Conservation (phyloP, 2,797 vertebrate species). For the Lutjanus campechanus region DNA sequence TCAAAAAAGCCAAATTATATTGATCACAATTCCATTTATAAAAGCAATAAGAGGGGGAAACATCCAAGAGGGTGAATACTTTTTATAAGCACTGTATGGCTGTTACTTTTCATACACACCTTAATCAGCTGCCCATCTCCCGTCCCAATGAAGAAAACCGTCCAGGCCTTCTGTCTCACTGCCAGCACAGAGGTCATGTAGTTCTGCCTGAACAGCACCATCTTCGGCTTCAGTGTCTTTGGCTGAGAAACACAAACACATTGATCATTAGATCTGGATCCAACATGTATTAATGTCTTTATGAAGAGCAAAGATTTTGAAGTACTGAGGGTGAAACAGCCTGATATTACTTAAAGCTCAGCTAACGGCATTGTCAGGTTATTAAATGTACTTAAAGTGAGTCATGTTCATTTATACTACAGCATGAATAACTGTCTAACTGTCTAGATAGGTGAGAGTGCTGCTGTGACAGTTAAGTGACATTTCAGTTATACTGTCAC, state of each 20-base stretch:
- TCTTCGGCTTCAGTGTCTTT: constrained; percentile 22
- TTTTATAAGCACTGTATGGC: too few relatives aligned
- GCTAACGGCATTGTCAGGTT: background rate
- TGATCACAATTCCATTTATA: too few relatives aligned
- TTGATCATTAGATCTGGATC: accelerated
- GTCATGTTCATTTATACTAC: background rate
- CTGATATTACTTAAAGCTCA: background rate
- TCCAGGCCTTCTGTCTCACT: constrained; percentile 67
- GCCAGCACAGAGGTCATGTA: constrained; percentile 82
- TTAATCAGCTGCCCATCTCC: constrained; percentile 84
- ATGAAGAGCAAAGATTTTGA: background rate
- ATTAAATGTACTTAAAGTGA: background rate
- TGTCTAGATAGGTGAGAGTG: background rate
- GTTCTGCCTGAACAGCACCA: constrained; percentile 66
- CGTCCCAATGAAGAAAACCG: constrained; percentile 82
- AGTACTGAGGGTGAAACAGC: background rate
- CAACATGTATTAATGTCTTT: background rate
- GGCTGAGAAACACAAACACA: constrained; percentile 30
- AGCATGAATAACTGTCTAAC: background rate
- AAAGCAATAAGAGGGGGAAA: too few relatives aligned
- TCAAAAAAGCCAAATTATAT: too few relatives aligned
- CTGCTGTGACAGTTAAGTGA: background rate
- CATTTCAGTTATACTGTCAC: background rate
- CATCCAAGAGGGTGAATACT: too few relatives aligned
- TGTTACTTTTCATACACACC: constrained; percentile 58